Percentiles rank a stretch among this genome's conserved stretches.
Conservation (phyloP, 2,113 vertebrate species). For the Scomber scombrus region DNA sequence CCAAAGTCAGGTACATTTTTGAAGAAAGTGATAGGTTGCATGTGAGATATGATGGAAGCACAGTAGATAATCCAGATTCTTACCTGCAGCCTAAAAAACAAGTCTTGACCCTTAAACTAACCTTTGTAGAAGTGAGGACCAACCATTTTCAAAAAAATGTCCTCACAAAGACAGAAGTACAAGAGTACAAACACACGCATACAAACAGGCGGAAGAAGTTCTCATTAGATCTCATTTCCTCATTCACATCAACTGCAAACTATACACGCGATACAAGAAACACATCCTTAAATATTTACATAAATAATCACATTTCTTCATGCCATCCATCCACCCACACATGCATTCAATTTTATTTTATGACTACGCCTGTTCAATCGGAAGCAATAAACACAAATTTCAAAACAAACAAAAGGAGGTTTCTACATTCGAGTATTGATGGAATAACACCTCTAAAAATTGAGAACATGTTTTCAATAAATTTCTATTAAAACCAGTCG, state of each 20-base stretch:
- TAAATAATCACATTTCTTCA: conserved; percentile 1
- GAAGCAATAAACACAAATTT: conserved; percentile 5
- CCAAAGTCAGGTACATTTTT: too few species aligned
- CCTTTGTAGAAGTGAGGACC: too few species aligned
- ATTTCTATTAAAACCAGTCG: conserved; percentile 38
- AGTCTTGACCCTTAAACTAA: too few species aligned
- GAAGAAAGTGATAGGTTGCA: too few species aligned
- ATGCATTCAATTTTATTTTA: background rate
- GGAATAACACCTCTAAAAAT: background rate
- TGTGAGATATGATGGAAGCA: too few species aligned
- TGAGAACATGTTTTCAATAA: conserved; percentile 16
- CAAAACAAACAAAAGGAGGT: conserved; percentile 15
- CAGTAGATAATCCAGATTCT: too few species aligned
- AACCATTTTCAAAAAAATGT: background rate
- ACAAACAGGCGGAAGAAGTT: background rate
- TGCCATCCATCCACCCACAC: conserved; percentile 15
- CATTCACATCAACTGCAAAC: background rate
- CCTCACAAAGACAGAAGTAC: background rate
- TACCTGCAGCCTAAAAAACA: too few species aligned
- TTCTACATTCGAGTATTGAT: background rate
- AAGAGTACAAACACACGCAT: background rate
- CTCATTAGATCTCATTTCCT: background rate
- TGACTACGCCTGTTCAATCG: background rate
- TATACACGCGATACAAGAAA: conserved; percentile 7
- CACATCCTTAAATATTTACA: conserved; percentile 6